Percentiles rank a stretch among this genome's conserved stretches.
phyloP scores from a whole-genome alignment of 2,888 invertebrate species.

The Melanostoma scalare region DNA sequence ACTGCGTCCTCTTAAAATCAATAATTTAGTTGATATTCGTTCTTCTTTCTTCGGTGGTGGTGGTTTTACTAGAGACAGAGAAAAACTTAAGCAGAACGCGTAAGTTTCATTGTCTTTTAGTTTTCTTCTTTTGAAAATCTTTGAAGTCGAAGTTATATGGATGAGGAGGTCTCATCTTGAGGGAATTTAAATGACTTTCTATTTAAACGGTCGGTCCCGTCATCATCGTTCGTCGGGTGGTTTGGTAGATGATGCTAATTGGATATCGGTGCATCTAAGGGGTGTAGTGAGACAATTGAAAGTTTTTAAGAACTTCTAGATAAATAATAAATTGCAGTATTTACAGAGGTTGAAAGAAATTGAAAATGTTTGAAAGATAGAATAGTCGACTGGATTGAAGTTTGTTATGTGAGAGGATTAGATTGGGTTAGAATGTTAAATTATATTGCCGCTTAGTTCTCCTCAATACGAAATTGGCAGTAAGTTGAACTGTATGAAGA shows the following conservation, averaged over 20 bases:
- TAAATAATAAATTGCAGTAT: constrained; percentile 8
- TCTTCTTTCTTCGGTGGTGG: constrained; percentile 11
- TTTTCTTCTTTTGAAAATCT: constrained; percentile 1
- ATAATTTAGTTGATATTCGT: constrained; percentile 42
- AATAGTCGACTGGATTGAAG: neutral
- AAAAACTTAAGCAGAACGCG: constrained; percentile 30
- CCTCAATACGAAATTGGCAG: too few species aligned
- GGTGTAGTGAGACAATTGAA: constrained; percentile 26
- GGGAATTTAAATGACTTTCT: constrained; percentile 38
- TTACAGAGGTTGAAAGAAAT: too few species aligned
- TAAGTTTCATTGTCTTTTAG: constrained; percentile 22
- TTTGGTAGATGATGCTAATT: constrained; percentile 30
- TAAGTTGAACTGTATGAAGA: too few species aligned
- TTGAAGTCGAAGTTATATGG: constrained; percentile 1
- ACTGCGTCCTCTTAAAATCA: constrained; percentile 40
- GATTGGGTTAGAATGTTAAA: too few species aligned
- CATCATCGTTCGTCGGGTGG: neutral
- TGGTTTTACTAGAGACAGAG: constrained; percentile 4
- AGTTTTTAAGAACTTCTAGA: constrained; percentile 7
- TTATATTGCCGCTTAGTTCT: too few species aligned
- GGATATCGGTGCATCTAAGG: neutral
- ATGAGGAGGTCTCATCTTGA: constrained; percentile 3
- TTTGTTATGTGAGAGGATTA: neutral
- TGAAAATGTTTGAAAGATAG: neutral
- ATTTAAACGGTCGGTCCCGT: constrained; percentile 3